phyloP scores from a whole-genome alignment of 37 sponge, comb jelly and placozoan species.

The Halichondria panicea region DNA sequence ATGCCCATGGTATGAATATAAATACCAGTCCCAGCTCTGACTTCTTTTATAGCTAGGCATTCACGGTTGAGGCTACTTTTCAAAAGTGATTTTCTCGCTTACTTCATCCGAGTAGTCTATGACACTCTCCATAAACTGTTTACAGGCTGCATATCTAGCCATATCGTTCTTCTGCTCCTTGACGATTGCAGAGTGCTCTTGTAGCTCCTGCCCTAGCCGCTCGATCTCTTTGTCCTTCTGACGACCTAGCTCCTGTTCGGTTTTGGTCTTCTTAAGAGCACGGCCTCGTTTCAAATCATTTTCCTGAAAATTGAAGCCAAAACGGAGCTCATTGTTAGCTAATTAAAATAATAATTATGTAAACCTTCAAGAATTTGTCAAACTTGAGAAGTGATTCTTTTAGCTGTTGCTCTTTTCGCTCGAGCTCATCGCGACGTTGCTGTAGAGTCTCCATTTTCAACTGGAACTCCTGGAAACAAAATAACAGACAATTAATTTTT shows the following conservation, averaged over 20 bases:
- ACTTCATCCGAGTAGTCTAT: constrained; percentile 84
- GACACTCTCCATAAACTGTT: constrained; percentile 86
- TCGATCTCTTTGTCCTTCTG: constrained; percentile 89
- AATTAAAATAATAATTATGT: too few species aligned
- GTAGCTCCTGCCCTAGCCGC: constrained; percentile 58
- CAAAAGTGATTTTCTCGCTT: not conserved
- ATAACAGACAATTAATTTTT: not conserved
- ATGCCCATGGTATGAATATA: too few species aligned
- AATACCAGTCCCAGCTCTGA: not conserved
- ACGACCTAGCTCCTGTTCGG: constrained; percentile 74
- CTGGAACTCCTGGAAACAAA: constrained; percentile 81
- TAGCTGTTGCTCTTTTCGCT: constrained; percentile 86
- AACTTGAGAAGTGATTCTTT: constrained; percentile 94
- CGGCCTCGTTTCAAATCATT: constrained; percentile 93
- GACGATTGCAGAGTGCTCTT: constrained; percentile 44
- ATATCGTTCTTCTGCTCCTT: constrained; percentile 63
- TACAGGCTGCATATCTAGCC: constrained; percentile 48
- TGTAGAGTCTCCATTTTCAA: constrained; percentile 98
- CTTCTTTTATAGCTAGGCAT: not conserved
- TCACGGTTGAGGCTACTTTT: not conserved
- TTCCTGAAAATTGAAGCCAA: too few species aligned
- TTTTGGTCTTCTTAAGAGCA: constrained; percentile 90
- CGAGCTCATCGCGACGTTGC: constrained; percentile 96
- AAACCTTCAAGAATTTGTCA: constrained; percentile 96
- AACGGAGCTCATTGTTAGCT: too few species aligned